phyloP scores from a whole-genome alignment of 2,797 vertebrate species.

The Passerculus sandwichensis region DNA sequence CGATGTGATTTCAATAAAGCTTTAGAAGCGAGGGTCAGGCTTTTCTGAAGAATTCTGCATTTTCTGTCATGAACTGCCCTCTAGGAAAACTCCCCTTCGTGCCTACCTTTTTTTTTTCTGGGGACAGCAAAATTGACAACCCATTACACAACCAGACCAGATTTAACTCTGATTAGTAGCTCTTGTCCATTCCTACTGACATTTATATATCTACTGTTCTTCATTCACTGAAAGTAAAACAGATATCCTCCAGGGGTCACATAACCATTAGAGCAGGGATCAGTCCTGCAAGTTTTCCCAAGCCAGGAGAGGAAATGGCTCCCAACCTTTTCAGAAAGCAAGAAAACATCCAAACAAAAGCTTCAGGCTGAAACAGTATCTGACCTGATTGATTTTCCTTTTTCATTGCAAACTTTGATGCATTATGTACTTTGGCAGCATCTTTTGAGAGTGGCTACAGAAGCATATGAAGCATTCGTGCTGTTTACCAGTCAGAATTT shows the following conservation, averaged over 20 bases:
- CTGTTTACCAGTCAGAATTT: slow-evolving; percentile 59
- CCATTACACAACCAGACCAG: background rate
- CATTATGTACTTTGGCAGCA: slow-evolving; percentile 47
- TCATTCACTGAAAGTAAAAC: background rate
- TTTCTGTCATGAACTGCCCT: background rate
- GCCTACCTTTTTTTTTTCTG: background rate
- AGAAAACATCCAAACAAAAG: slow-evolving; percentile 12
- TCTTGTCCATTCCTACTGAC: background rate
- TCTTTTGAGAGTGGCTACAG: slow-evolving; percentile 53
- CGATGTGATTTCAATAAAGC: slow-evolving; percentile 37
- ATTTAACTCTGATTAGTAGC: background rate
- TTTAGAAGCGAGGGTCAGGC: slow-evolving; percentile 1
- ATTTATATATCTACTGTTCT: background rate
- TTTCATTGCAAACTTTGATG: slow-evolving; percentile 57
- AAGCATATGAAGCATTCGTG: slow-evolving; percentile 30
- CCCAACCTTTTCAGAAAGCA: slow-evolving; percentile 24
- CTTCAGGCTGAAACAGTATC: slow-evolving; percentile 52
- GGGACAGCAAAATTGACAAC: background rate
- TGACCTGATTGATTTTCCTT: slow-evolving; percentile 47
- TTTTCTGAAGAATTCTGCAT: background rate
- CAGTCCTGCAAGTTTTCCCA: background rate
- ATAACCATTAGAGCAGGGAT: background rate
- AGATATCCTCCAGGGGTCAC: background rate
- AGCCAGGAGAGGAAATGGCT: background rate
- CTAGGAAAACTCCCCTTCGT: background rate